phyloP scores from a whole-genome alignment of 2,888 invertebrate genomes.

The Noctua janthe region DNA sequence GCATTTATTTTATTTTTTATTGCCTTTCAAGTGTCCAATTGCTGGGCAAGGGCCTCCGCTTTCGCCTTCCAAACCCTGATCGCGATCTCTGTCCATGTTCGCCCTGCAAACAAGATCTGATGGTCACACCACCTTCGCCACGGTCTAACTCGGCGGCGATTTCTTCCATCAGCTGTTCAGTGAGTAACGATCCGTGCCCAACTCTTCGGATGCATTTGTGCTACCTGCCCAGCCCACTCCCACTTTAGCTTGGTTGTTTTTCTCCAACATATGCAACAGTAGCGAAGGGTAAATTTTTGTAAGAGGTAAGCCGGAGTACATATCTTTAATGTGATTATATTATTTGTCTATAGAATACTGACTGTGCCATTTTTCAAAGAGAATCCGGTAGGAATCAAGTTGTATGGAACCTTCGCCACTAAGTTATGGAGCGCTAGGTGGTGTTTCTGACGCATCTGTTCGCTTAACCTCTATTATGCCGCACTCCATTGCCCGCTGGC shows the following conservation, averaged over 20 bases:
- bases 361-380: too few species aligned
- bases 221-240: background rate
- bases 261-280: background rate
- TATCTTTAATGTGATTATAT: too few species aligned
- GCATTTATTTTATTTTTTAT: background rate
- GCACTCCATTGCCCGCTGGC: too few species aligned
- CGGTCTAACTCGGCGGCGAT: too few species aligned
- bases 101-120: background rate
- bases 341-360: too few species aligned
- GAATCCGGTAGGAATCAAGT: too few species aligned
- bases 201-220: too few species aligned
- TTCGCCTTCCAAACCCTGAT: background rate
- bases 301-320: too few species aligned
- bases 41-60: background rate
- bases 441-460: background rate
- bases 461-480: too few species aligned
- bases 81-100: background rate
- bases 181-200: background rate
- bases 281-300: too few species aligned
- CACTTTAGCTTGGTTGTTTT: background rate
- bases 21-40: background rate
- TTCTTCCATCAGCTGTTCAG: too few species aligned
- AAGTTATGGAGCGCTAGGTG: background rate
- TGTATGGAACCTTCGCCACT: background rate
- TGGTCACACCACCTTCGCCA: background rate